These are phyloP conservation scores for Petromus typicus DNA, from an alignment of 2,113 vertebrate species.

Conservation along the genomic window DNA sequence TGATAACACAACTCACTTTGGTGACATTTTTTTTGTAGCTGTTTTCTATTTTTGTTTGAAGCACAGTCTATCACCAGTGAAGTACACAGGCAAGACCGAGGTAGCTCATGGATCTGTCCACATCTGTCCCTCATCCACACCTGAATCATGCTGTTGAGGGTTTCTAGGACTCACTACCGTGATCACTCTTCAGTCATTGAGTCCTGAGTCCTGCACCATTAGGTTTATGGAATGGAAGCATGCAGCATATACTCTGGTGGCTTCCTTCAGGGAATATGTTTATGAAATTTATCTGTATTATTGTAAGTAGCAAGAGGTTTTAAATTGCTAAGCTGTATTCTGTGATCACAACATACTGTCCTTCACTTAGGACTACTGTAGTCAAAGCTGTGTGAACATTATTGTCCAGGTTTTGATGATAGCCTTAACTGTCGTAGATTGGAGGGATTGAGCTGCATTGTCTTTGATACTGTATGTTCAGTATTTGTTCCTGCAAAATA, in stretches of 20 bases:
- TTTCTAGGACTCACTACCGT: not conserved
- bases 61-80: not conserved
- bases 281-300: not conserved
- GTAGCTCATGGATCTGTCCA: not conserved
- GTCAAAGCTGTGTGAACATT: not conserved
- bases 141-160: accelerated
- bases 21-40: not conserved
- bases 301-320: not conserved
- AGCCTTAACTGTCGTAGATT: not conserved
- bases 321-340: not conserved
- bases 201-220: not conserved
- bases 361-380: not conserved
- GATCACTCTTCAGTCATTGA: not conserved
- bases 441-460: not conserved
- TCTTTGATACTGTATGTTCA: not conserved
- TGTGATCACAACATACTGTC: not conserved
- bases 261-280: not conserved
- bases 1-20: not conserved
- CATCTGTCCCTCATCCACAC: not conserved
- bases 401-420: not conserved
- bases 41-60: constrained; percentile 6
- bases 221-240: not conserved
- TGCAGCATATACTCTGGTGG: too few species aligned
- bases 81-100: too few species aligned
- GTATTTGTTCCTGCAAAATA: accelerated